A percentile compares a stretch with the other conserved stretches of the same genome.
Conservation (phyloP, 2,113 vertebrate species). For the Zapus hudsonius region DNA sequence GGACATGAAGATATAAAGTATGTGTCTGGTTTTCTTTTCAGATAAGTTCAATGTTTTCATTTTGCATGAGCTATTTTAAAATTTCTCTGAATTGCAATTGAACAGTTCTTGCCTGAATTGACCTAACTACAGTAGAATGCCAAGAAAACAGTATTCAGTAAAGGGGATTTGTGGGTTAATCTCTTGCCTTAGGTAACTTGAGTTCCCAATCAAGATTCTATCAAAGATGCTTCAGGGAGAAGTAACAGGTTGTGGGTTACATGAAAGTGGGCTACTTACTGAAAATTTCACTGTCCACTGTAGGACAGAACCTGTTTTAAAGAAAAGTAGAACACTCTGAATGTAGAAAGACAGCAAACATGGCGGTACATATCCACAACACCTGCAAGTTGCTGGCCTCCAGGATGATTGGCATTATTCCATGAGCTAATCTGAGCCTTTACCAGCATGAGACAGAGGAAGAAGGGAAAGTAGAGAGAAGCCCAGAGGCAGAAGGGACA, state of each 20-base stretch:
- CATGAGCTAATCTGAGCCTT: neutral
- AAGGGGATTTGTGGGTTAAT: neutral
- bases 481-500: no score
- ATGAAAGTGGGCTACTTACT: neutral
- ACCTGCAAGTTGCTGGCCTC: neutral
- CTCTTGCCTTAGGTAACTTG: neutral
- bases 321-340: neutral
- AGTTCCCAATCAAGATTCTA: neutral
- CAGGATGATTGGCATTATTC: neutral
- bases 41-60: neutral
- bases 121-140: neutral
- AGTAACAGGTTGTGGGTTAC: neutral
- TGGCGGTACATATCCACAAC: neutral
- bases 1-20: rapidly evolving
- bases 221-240: neutral
- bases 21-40: neutral
- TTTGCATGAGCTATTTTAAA: neutral
- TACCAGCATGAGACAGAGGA: no score
- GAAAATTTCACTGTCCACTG: no score
- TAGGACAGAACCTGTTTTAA: neutral
- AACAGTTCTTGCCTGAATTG: neutral
- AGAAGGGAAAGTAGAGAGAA: no score
- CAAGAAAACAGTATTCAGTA: neutral
- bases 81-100: neutral
- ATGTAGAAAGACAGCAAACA: neutral